Conservation (phyloP, 2,113 vertebrate genomes). For the Chamaea fasciata region DNA sequence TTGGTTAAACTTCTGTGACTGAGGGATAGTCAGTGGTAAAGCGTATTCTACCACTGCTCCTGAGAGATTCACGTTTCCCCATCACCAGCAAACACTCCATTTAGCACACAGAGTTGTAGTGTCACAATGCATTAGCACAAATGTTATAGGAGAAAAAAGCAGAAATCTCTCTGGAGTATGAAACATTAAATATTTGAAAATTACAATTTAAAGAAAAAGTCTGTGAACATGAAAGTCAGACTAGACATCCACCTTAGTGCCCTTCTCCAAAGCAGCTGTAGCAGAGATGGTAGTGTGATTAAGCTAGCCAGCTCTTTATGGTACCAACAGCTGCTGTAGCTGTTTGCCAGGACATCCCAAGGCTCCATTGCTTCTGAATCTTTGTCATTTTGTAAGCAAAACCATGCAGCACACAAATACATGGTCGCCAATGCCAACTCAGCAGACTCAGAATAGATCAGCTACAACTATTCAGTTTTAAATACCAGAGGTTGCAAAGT, state of each 20-base stretch:
- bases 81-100: not conserved
- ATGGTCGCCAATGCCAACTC: not conserved
- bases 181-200: not conserved
- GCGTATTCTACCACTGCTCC: not conserved
- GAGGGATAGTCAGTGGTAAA: not conserved
- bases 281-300: not conserved
- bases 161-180: not conserved
- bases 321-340: not conserved
- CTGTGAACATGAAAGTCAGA: not conserved
- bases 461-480: not conserved
- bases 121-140: slow-evolving; percentile 1
- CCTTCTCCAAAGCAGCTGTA: not conserved
- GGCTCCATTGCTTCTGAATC: not conserved
- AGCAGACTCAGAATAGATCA: not conserved
- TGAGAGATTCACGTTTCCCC: not conserved
- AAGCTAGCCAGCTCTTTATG: not conserved
- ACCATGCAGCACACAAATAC: not conserved
- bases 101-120: not conserved
- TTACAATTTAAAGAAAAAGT: not conserved
- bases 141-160: not conserved
- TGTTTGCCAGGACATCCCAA: not conserved
- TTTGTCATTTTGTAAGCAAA: not conserved
- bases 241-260: not conserved
- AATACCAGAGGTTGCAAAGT: not conserved
- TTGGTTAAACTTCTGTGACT: not conserved